Evolutionary conservation across 2,113 vertebrate genomes (phyloP).

Genomic region (Verasper variegatus): DNA sequence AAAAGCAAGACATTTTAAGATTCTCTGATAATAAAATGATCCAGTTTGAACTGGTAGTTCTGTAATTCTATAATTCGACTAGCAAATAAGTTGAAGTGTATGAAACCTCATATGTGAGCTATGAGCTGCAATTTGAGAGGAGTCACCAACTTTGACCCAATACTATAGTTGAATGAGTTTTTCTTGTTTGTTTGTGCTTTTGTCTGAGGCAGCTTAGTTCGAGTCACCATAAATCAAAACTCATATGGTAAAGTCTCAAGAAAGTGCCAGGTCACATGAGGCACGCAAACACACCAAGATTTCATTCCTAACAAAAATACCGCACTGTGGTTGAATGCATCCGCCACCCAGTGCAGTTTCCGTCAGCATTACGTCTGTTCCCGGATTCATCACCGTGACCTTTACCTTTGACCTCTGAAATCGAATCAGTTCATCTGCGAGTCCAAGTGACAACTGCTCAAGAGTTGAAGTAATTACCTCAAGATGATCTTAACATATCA

Average conservation of each 20-base stretch:
- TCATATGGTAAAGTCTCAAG: conserved; percentile 18
- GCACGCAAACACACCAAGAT: conserved; percentile 29
- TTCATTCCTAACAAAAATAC: conserved; percentile 10
- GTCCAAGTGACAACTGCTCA: no score
- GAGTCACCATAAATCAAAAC: conserved; percentile 34
- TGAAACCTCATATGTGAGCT: conserved; percentile 7
- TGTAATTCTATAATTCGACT: neutral
- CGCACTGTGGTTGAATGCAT: no score
- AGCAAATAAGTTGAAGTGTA: neutral
- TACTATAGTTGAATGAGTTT: neutral
- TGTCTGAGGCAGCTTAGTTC: conserved; percentile 8
- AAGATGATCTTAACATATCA: no score
- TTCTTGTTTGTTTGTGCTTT: conserved; percentile 18
- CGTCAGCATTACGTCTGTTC: no score
- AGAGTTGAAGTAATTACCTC: no score
- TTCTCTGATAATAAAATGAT: conserved; percentile 10
- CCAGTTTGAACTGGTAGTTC: neutral
- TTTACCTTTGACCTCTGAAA: no score
- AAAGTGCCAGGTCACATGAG: conserved; percentile 2
- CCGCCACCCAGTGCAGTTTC: no score
- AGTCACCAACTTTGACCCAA: conserved; percentile 1
- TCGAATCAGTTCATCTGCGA: no score
- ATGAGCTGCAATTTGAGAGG: neutral
- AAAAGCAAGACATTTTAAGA: neutral
- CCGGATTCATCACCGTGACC: no score